Evolutionary conservation across 2,113 vertebrate genomes (phyloP), one percentile per base, ranked within the genome.

Genomic region (Daboia siamensis): DNA sequence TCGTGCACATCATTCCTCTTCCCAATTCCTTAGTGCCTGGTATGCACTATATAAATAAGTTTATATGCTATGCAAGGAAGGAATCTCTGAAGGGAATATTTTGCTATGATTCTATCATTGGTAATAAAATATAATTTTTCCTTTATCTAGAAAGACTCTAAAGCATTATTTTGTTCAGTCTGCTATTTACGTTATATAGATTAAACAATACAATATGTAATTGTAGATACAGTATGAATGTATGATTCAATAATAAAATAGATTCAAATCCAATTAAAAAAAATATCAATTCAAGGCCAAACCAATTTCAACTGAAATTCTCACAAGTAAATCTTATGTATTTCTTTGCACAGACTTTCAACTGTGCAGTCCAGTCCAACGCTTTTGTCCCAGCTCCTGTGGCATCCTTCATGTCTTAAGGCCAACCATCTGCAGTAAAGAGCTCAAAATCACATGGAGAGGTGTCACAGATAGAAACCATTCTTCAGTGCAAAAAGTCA

Each of bases 181-280:
- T 93, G 95, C 93, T 97, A 90, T 94, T 15, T 92, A 93, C 96
- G 93, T 94, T 94, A 74, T 86, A 57, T 96, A 95, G 59, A 94
- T 94, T 95, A 96, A 96, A 94, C 95, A 97, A 96, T 96, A 97
- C 92, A 94, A 94, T 96, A 96, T 96, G 87, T 96, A 96, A 95
- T 92, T 94, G 86, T 95, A 91, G 97, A 95, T 94, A 1, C 87
- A 90, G 26, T 85, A 92, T 95, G 61, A 92, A 92, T 91, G 46
- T 96, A 87, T 96, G 93, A 96, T 93, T 96, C 90, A 93, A 69
- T 97, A 98, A 98, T 98, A 97, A 96, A 96, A 96, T 91, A 64
- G n/a, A 33, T 54, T 94, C 48, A 92, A 96, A 95, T 93, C 91
- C 44, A 86, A 52, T 54, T 89, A 64, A 90, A 91, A 48, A 93